A percentile compares a stretch with the other conserved stretches of the same genome.
phyloP scores from a whole-genome alignment of 2,113 vertebrate genomes.

The Cochlearius cochlearius region DNA sequence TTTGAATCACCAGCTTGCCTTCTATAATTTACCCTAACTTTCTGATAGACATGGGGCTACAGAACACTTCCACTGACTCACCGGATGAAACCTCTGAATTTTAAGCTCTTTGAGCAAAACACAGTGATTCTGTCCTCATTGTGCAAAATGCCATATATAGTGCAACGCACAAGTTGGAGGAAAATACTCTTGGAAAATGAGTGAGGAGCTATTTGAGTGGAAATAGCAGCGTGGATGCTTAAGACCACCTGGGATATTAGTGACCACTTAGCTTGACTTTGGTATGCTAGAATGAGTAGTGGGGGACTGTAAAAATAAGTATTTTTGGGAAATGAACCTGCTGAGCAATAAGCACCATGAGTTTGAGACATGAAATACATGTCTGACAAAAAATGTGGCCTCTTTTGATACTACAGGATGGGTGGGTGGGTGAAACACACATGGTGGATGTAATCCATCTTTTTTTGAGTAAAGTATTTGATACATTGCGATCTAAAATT shows the following conservation, averaged over 20 bases:
- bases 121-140: neutral
- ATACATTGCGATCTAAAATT: neutral
- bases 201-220: neutral
- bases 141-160: neutral
- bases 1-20: neutral
- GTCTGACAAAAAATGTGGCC: neutral
- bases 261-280: constrained; percentile 14
- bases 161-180: neutral
- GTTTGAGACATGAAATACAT: constrained; percentile 16
- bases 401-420: neutral
- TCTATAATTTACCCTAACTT: neutral
- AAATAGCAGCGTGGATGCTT: neutral
- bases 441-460: neutral
- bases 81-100: neutral
- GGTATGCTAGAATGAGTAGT: neutral
- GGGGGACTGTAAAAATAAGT: neutral
- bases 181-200: constrained; percentile 18
- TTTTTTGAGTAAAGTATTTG: neutral
- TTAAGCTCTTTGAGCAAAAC: constrained; percentile 11
- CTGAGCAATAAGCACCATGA: neutral
- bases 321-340: neutral
- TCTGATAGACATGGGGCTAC: neutral
- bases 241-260: constrained; percentile 26
- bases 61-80: constrained; percentile 11
- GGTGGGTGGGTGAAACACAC: neutral